Evolutionary conservation across 92 coral and sea anemone genomes (phyloP).

Genomic region (Blastomussa wellsi): DNA sequence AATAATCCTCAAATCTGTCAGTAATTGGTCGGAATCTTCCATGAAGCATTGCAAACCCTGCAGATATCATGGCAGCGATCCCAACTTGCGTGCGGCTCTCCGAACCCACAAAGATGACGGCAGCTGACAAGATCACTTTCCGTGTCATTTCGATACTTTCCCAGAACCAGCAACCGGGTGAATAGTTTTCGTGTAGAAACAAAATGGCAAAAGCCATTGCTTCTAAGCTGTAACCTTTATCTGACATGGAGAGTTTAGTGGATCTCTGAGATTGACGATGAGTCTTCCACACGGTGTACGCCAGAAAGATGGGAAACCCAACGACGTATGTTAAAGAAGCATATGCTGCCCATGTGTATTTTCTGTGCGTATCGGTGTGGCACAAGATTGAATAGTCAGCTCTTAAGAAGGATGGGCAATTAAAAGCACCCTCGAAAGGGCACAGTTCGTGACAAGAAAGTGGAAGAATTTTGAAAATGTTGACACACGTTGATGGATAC

Average conservation of each 20-base stretch:
- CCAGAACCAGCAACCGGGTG: slow-evolving; percentile 40
- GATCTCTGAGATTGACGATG: slow-evolving; percentile 6
- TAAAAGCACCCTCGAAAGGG: slow-evolving; percentile 13
- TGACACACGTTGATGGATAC: slow-evolving; percentile 42
- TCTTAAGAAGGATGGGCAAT: slow-evolving; percentile 10
- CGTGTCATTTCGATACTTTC: slow-evolving; percentile 39
- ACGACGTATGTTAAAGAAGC: slow-evolving; percentile 13
- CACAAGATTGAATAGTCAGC: slow-evolving; percentile 18
- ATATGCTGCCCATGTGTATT: slow-evolving; percentile 23
- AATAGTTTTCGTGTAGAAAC: slow-evolving; percentile 43
- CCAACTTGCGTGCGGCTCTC: slow-evolving; percentile 50
- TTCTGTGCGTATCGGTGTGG: background rate
- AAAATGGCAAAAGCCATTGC: slow-evolving; percentile 6
- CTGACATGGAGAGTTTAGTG: background rate
- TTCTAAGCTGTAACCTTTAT: background rate
- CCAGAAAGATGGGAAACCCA: slow-evolving; percentile 27
- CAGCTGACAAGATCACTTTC: slow-evolving; percentile 42
- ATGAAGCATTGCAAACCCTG: slow-evolving; percentile 23
- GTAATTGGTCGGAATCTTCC: slow-evolving; percentile 34
- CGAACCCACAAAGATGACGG: slow-evolving; percentile 28
- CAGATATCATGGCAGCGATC: slow-evolving; percentile 25
- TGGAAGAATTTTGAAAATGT: slow-evolving; percentile 35
- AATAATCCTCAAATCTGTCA: slow-evolving; percentile 34
- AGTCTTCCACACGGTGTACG: slow-evolving; percentile 23
- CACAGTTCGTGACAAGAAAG: slow-evolving; percentile 35